Evolutionary conservation across 1,140 invertebrate species (phyloP).

Genomic region (Neodiprion fabricii): DNA sequence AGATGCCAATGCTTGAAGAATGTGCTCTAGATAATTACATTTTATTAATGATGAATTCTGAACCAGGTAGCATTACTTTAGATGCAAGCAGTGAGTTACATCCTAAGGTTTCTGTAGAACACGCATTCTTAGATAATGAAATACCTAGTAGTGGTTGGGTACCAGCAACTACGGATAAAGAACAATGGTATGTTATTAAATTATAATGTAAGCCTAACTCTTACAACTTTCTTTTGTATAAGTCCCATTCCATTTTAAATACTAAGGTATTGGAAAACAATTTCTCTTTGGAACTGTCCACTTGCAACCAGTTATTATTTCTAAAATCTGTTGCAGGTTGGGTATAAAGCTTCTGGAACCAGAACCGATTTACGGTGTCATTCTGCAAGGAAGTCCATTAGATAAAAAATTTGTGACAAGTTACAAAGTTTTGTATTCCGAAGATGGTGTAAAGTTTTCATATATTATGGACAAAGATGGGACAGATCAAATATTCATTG

Average conservation of each 20-base stretch:
- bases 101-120: conserved; percentile 59
- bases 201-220: conserved; percentile 17
- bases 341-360: conserved; percentile 70
- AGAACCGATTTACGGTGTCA: conserved; percentile 75
- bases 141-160: conserved; percentile 68
- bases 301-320: neutral
- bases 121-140: conserved; percentile 59
- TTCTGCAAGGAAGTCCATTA: conserved; percentile 70
- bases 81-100: conserved; percentile 65
- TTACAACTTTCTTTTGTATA: neutral
- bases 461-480: conserved; percentile 57
- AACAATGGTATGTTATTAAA: conserved; percentile 62
- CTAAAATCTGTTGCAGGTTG: conserved; percentile 48
- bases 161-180: conserved; percentile 61
- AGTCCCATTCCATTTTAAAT: no score
- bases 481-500: conserved; percentile 70
- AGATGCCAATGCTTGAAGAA: conserved; percentile 59
- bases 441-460: conserved; percentile 67
- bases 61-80: conserved; percentile 59
- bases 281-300: no score
- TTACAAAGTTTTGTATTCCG: conserved; percentile 74
- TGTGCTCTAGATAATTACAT: conserved; percentile 59
- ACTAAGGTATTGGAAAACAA: no score
- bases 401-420: conserved; percentile 78
- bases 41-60: conserved; percentile 30